A percentile compares a stretch with the other conserved stretches of the same genome.
Evolutionary conservation across 1,140 invertebrate species (phyloP).

Genomic region (Callitettix versicolor): DNA sequence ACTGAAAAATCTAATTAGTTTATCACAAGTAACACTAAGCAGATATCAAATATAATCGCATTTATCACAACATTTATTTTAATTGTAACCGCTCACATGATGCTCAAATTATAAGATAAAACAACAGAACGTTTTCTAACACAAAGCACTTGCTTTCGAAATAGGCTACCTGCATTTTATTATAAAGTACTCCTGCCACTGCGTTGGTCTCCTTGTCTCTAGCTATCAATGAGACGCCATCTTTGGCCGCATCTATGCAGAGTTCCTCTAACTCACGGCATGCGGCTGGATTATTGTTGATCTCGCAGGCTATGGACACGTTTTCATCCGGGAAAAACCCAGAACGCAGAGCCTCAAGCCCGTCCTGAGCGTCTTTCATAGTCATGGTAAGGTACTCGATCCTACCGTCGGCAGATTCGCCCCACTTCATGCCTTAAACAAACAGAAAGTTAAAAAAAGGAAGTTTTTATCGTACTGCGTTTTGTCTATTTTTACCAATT

Average conservation of each 20-base stretch:
- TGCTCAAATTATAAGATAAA: too few species aligned
- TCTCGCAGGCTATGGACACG: background rate
- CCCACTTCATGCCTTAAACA: conserved; percentile 7
- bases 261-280: conserved; percentile 46
- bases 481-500: too few species aligned
- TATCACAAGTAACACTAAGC: too few species aligned
- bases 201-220: conserved; percentile 37
- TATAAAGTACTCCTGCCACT: conserved; percentile 48
- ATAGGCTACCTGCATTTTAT: conserved; percentile 49
- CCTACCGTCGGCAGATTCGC: background rate
- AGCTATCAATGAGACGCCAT: conserved; percentile 51
- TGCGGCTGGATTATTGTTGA: conserved; percentile 38
- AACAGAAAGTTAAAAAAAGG: background rate
- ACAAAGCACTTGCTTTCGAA: too few species aligned
- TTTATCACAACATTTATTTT: too few species aligned
- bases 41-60: too few species aligned
- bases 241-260: conserved; percentile 42
- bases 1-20: too few species aligned
- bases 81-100: too few species aligned
- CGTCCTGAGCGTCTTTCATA: background rate
- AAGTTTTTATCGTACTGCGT: too few species aligned
- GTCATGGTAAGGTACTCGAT: conserved; percentile 8
- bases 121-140: too few species aligned
- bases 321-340: conserved; percentile 12
- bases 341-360: background rate